Evolutionary conservation across 2,113 vertebrate species (phyloP).

Genomic region (Hydrochoerus hydrochaeris): DNA sequence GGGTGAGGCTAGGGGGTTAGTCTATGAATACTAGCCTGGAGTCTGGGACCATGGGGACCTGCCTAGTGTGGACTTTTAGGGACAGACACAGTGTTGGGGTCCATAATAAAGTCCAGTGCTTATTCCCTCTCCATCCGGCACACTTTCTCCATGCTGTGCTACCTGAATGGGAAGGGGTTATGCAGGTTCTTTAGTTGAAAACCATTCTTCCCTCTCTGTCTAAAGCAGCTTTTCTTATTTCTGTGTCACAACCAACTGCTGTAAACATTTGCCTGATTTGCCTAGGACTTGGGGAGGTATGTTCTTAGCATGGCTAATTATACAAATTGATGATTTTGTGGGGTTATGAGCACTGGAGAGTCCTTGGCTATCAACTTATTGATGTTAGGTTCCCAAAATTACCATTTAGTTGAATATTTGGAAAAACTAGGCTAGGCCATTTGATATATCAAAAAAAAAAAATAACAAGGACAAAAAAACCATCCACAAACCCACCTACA

Average conservation of each 20-base stretch:
- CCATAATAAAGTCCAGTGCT: no score
- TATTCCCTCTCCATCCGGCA: background rate
- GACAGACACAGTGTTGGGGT: background rate
- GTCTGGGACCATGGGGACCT: background rate
- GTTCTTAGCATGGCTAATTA: background rate
- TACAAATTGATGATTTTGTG: background rate
- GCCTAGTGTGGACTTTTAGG: background rate
- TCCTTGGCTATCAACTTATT: background rate
- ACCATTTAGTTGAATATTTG: background rate
- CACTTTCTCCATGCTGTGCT: background rate
- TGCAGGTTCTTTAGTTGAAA: background rate
- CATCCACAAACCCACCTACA: background rate
- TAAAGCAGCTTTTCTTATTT: background rate
- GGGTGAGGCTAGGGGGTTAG: background rate
- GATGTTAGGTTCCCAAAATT: background rate
- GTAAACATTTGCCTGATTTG: background rate
- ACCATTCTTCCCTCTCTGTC: no score
- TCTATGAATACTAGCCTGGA: background rate
- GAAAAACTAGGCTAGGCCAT: background rate
- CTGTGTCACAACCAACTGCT: background rate
- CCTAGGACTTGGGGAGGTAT: background rate
- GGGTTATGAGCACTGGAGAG: background rate
- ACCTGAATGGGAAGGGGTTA: no score
- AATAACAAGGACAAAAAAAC: background rate
- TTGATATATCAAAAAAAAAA: background rate